A percentile compares a stretch with the other conserved stretches of the same genome.
These are phyloP conservation scores for Nephrotoma flavescens DNA, from an alignment of 2,888 invertebrate genomes.

Conservation along the genomic window DNA sequence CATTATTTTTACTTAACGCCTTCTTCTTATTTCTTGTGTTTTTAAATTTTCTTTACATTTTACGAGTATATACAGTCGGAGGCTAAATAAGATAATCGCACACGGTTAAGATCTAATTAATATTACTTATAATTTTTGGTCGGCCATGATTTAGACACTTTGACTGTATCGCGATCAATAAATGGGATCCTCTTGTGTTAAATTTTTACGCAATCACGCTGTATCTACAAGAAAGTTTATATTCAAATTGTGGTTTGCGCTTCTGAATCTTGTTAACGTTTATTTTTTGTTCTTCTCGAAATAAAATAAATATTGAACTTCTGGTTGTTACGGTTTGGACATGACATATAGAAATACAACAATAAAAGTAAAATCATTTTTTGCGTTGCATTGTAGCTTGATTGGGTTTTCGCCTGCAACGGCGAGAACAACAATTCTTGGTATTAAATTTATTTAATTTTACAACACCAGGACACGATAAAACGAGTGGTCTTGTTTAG, in stretches of 20 bases:
- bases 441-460: neutral
- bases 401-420: neutral
- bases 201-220: neutral
- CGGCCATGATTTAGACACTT: neutral
- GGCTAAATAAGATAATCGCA: neutral
- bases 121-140: neutral
- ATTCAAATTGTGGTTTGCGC: conserved; percentile 2
- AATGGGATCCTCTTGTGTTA: neutral
- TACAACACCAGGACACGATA: neutral
- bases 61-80: neutral
- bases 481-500: neutral
- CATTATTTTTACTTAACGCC: neutral
- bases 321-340: neutral
- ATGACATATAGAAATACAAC: neutral
- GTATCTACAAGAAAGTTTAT: conserved; percentile 1
- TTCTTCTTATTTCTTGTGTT: neutral
- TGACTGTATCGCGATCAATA: neutral
- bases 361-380: neutral
- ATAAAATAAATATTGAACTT: conserved; percentile 1
- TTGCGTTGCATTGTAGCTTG: neutral
- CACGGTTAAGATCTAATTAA: neutral
- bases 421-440: neutral
- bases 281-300: neutral
- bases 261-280: conserved; percentile 1
- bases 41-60: neutral